A percentile compares a stretch with the other conserved stretches of the same genome.
These are phyloP conservation scores for Ceratosolen solmsi DNA, from an alignment of 1,140 invertebrate genomes.

Conservation along the genomic window DNA sequence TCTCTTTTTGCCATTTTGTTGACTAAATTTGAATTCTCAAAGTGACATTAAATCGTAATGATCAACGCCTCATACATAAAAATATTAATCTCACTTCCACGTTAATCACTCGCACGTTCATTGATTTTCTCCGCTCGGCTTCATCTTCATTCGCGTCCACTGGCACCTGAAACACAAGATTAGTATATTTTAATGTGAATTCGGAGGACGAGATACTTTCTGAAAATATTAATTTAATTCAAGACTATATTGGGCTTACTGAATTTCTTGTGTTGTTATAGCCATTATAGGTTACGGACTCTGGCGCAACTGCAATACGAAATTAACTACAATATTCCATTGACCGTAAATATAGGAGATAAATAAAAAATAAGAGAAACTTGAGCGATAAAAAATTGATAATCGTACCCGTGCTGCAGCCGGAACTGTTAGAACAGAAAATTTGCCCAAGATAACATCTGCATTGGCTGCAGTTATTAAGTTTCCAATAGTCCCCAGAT, in stretches of 20 bases:
- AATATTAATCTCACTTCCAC: conserved; percentile 54
- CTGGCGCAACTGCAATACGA: conserved; percentile 27
- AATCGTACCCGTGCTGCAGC: conserved; percentile 52
- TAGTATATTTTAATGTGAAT: background rate
- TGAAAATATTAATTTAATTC: background rate
- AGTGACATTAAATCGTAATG: conserved; percentile 1
- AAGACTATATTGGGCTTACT: conserved; percentile 6
- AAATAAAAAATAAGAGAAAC: too few relatives aligned
- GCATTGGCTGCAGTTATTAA: conserved; percentile 72
- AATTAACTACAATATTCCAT: background rate
- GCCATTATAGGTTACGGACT: conserved; percentile 13
- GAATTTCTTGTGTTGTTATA: conserved; percentile 16
- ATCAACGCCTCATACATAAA: conserved; percentile 27
- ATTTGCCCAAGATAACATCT: conserved; percentile 68
- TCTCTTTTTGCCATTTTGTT: too few relatives aligned
- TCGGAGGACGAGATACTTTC: too few relatives aligned
- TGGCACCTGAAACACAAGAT: conserved; percentile 44
- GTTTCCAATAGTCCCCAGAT: conserved; percentile 72
- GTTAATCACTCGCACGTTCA: conserved; percentile 54
- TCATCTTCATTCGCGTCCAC: conserved; percentile 58
- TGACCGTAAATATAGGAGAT: background rate
- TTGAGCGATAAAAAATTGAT: background rate
- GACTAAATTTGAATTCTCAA: background rate
- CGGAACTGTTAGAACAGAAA: conserved; percentile 65
- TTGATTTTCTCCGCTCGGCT: conserved; percentile 59